Evolutionary conservation across 2,113 vertebrate genomes (phyloP), one percentile per base, ranked within the genome.

Genomic region (Plestiodon gilberti): DNA sequence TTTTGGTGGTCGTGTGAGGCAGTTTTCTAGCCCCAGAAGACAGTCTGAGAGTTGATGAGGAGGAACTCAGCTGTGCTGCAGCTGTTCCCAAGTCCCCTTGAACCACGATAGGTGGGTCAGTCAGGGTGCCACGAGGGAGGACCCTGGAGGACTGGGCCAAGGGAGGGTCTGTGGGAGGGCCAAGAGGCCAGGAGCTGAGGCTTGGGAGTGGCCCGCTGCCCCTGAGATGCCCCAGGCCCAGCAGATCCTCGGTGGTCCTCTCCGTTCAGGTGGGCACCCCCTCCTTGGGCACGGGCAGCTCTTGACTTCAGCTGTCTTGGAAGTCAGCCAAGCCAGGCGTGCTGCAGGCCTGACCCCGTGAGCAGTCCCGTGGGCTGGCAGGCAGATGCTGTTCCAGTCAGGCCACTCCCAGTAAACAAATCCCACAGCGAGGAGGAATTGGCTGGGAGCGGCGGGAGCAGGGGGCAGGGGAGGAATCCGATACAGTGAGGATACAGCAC

Each of bases 401-500:
- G 67, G 0, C 91, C 76, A 86, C 93, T 93, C 84, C 55, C 57
- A 9, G 80, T 92, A 69, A 79, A 83, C 30, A 83, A 67, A 93
- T 91, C 90, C 92, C 83, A 91, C 91, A 90, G 87, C 90, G 90
- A 89, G 91, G 90, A 90, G 5, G 92, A 89, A 87, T 77, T 71
- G 82, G 65, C 76, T 0, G 25, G 0, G 65, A 59, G 70, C 43
- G 14, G 2, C 35, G 11, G 11, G 88, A 15, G 1, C 61, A 73
- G 52, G 82, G 71, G 43, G 5, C 35, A 0, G 55, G 0, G 52
- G 0, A 73, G 0, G 38, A 64, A 83, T 59, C 1, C 20, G 3
- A 0, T 13, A 69, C 7, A 17, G 55, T 18, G n/a, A n/a, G n/a
- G n/a, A n/a, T n/a, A n/a, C n/a, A n/a, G n/a, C n/a, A n/a, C n/a